Conservation (phyloP, 2,113 vertebrate genomes). For the Mesembrinibis cayennensis region DNA sequence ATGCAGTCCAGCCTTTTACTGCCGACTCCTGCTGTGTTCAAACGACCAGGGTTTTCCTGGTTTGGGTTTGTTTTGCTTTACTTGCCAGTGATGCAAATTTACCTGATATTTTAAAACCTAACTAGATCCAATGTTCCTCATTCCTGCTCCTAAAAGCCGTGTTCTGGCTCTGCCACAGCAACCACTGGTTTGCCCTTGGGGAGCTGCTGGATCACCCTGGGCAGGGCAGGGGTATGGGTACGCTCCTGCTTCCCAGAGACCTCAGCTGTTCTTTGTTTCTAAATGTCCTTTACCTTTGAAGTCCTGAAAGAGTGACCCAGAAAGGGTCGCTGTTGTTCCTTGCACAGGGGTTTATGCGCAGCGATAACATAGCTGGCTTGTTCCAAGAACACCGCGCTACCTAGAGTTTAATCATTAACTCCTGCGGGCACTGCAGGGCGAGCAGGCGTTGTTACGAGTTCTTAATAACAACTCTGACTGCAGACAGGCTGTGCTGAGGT, state of each 20-base stretch:
- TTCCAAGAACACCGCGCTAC: not conserved
- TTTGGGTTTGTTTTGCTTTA: not conserved
- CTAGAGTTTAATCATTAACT: not conserved
- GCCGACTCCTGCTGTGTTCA: not conserved
- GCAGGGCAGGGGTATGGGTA: not conserved
- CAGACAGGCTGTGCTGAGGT: not conserved
- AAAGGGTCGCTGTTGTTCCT: not conserved
- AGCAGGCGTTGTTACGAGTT: accelerated
- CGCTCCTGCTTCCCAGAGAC: accelerated
- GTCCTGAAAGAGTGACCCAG: not conserved
- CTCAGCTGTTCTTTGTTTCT: not conserved
- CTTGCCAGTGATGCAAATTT: not conserved
- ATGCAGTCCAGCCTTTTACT: accelerated
- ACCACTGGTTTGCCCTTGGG: accelerated
- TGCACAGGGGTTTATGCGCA: accelerated
- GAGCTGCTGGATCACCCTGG: not conserved
- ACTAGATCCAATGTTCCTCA: accelerated
- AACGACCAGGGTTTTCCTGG: accelerated
- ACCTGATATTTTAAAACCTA: not conserved
- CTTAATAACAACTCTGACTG: not conserved
- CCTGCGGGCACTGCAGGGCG: accelerated
- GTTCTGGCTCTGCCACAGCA: not conserved
- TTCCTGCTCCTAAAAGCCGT: not conserved
- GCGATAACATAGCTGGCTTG: not conserved
- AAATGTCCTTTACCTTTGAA: not conserved